Conservation (phyloP, 2,113 vertebrate species). For the Periophthalmodon schlosseri region DNA sequence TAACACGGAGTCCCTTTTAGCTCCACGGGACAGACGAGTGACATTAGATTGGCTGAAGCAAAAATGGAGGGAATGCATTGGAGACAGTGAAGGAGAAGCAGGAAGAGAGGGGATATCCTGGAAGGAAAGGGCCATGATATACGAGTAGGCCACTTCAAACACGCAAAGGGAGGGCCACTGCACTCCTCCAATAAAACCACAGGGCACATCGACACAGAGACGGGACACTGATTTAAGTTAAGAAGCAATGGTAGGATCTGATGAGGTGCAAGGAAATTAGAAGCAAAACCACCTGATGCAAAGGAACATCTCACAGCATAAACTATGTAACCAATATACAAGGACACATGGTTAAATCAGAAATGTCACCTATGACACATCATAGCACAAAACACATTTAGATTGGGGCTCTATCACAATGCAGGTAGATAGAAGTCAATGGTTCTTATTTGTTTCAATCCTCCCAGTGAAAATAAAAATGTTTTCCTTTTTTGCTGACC, state of each 20-base stretch:
- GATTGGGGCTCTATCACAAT: background rate
- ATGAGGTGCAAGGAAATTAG: slow-evolving; percentile 42
- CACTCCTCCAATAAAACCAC: slow-evolving; percentile 69
- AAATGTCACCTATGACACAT: no score
- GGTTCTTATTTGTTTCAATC: background rate
- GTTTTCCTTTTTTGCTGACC: background rate
- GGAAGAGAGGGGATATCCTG: slow-evolving; percentile 76
- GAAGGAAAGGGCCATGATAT: slow-evolving; percentile 68
- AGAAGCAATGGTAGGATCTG: slow-evolving; percentile 29
- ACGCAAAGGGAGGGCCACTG: slow-evolving; percentile 49
- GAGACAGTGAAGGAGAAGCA: slow-evolving; percentile 40
- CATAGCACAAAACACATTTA: background rate
- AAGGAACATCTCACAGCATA: background rate
- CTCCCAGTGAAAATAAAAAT: background rate
- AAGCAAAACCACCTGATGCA: slow-evolving; percentile 24
- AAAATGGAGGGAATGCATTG: slow-evolving; percentile 33
- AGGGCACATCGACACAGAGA: slow-evolving; percentile 49
- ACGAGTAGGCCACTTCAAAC: slow-evolving; percentile 74
- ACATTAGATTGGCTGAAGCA: slow-evolving; percentile 15
- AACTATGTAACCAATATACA: background rate
- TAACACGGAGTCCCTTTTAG: slow-evolving; percentile 54
- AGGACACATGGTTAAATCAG: no score
- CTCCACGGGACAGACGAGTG: background rate
- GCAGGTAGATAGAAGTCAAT: background rate
- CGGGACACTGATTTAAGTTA: slow-evolving; percentile 35